Base-by-base conservation (phyloP, 2,113 vertebrate species). In the Chlorocebus sabaeus region DNA sequence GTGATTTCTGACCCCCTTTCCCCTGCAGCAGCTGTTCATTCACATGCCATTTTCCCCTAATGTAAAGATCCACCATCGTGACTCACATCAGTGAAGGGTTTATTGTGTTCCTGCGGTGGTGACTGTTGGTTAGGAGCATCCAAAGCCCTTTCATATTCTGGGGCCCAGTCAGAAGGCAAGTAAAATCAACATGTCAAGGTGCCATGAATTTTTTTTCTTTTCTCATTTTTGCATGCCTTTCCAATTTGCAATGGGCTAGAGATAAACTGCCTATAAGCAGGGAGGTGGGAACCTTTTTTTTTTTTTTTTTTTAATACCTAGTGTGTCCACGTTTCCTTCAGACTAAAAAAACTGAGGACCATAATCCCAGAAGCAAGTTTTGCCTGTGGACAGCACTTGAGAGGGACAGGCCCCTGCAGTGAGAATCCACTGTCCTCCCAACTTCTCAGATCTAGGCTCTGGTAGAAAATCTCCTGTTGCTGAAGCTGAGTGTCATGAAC, bases 1-100 rank as follows among this genome's bases (percentile, higher is more conserved):
- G 35, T 96, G 95, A 95, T 95, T 86, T 96, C 89, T 94, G 95
- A 93, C 70, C 82, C 67, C 72, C 64, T 72, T 18, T 45, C 35
- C 80, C 32, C 23, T 1, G 22, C 64, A 93, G 82, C 97, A 94
- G 94, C 85, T 97, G 45, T 89, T 86, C 10, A 0, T 45, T 80
- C 79, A 2, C 13, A 3, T 50, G 57, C 79, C 38, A 3, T 38
- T 32, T 40, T 61, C 89, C 75, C 72, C 50, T 17, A 38, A 76
- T 67, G 30, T 23, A 52, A 64, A 45, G 61, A n/a, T 17, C 68
- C 2, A 0, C 75, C 3, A 1, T 83, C 67, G 52, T 0, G 2
- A 32, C 43, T 59, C 0, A 0, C 16, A 4, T 48, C 32, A 4
- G 3, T 4, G 22, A 23, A 20, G 80, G n/a, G 50, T 61, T 85